Evolutionary conservation across 2,797 vertebrate species (phyloP), one percentile per base, ranked within the genome.

Genomic region (Schizothorax lantsangensis): DNA sequence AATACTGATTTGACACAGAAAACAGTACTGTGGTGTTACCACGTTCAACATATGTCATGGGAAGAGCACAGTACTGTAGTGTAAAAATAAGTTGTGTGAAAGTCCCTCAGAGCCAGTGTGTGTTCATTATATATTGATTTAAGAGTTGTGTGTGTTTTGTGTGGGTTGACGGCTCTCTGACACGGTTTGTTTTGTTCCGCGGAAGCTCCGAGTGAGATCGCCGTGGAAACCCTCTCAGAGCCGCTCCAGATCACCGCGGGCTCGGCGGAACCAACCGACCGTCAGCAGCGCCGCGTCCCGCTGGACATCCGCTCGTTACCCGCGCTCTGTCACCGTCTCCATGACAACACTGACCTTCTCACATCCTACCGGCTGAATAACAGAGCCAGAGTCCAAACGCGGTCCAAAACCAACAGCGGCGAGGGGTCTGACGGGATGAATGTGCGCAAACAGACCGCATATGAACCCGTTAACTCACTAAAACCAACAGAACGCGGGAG

Each of bases 111-210:
- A 49, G 17, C 47, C 45, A 6, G 23, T 84, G 52, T 80, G 54
- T 79, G 64, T 66, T 54, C 33, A 47, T 78, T 75, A 30, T 71
- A 10, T 64, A 69, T 73, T 8, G 30, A 78, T 71, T 5, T 54
- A 57, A 36, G 49, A n/a, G 75, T 57, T 78, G 64, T 88, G 47
- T 83, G 73, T 68, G 66, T 74, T 83, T 87, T 91, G 87, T 88
- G 88, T 54, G 49, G 66, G 81, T 71, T 89, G 88, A 90, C 90
- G 89, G 85, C 54, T 62, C 81, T 64, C 26, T 74, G 26, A 71
- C 81, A 88, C 79, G 86, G 85, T 90, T 84, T 33, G 84, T 90
- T 89, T 88, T 79, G 87, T 89, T 84, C 62, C 72, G 43, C 57
- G 30, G 79, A 80, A 66, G 40, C 78, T 71, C 59, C 77, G 59